Evolutionary conservation across 2,797 vertebrate genomes (phyloP).

Genomic region (Rhinatrema bivittatum): DNA sequence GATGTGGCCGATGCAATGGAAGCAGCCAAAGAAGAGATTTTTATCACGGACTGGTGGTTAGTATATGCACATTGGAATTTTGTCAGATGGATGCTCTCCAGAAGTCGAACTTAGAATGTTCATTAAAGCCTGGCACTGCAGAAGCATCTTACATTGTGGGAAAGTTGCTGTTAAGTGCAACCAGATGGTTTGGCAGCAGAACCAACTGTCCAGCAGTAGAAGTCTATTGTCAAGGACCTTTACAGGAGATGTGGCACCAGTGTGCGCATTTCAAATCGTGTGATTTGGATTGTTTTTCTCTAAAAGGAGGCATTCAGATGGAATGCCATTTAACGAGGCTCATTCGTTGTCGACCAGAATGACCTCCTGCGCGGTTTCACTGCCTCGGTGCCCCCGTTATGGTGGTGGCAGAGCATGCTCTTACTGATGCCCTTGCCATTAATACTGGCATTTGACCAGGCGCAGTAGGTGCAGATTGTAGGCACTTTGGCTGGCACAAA

Average conservation of each 20-base stretch:
- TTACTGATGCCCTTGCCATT: too few relatives aligned
- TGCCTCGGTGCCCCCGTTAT: too few relatives aligned
- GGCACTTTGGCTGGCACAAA: too few relatives aligned
- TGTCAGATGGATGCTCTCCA: too few relatives aligned
- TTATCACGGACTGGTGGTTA: slow-evolving; percentile 97
- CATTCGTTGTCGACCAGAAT: too few relatives aligned
- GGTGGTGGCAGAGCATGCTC: too few relatives aligned
- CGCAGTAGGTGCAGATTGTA: too few relatives aligned
- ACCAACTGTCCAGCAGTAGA: slow-evolving; percentile 21
- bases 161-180: slow-evolving; percentile 11
- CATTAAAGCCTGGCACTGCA: slow-evolving; percentile 6
- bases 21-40: slow-evolving; percentile 88
- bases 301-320: too few relatives aligned
- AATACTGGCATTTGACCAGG: too few relatives aligned
- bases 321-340: too few relatives aligned
- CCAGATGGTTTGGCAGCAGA: slow-evolving; percentile 43
- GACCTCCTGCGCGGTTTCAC: too few relatives aligned
- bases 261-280: slow-evolving; percentile 8
- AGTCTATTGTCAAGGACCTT: slow-evolving; percentile 28
- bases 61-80: slow-evolving; percentile 36
- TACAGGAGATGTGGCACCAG: slow-evolving; percentile 36
- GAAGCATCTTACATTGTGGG: slow-evolving; percentile 12
- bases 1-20: slow-evolving; percentile 88
- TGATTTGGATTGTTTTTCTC: too few relatives aligned
- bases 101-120: slow-evolving; percentile 4